Conservation (phyloP, 2,797 vertebrate genomes). For the Pterois miles region DNA sequence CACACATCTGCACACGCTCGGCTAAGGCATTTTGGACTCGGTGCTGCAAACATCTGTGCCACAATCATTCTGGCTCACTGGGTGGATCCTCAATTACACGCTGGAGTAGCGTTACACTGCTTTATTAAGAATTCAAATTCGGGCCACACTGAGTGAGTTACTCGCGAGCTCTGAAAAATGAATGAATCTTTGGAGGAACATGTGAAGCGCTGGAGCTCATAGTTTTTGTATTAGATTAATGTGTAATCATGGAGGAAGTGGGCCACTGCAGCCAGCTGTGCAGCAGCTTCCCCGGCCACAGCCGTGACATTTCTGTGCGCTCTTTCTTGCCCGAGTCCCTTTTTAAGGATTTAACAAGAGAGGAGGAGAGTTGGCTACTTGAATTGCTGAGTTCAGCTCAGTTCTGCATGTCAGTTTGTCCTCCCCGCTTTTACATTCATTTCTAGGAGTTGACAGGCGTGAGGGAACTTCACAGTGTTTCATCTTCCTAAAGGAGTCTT, state of each 20-base stretch:
- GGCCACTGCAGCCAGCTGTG: slow-evolving; percentile 64
- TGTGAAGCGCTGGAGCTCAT: slow-evolving; percentile 41
- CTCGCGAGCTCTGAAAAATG: slow-evolving; percentile 68
- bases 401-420: slow-evolving; percentile 24
- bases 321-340: slow-evolving; percentile 4
- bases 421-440: slow-evolving; percentile 22
- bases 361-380: neutral
- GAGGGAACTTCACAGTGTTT: slow-evolving; percentile 29
- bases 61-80: slow-evolving; percentile 68
- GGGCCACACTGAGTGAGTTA: slow-evolving; percentile 57
- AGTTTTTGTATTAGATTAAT: slow-evolving; percentile 55
- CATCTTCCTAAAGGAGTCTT: slow-evolving; percentile 23
- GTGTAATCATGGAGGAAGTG: slow-evolving; percentile 57
- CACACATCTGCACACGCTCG: slow-evolving; percentile 4
- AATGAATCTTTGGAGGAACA: slow-evolving; percentile 62
- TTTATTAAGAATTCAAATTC: slow-evolving; percentile 70
- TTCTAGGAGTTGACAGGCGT: slow-evolving; percentile 33
- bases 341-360: slow-evolving; percentile 15
- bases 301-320: slow-evolving; percentile 2
- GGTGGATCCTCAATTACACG: slow-evolving; percentile 78
- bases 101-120: slow-evolving; percentile 77
- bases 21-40: slow-evolving; percentile 29
- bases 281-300: slow-evolving; percentile 11
- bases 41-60: slow-evolving; percentile 71
- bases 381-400: slow-evolving; percentile 40